Evolutionary conservation across 2,888 invertebrate species (phyloP).

Genomic region (Gymnoscelis rufifasciata): DNA sequence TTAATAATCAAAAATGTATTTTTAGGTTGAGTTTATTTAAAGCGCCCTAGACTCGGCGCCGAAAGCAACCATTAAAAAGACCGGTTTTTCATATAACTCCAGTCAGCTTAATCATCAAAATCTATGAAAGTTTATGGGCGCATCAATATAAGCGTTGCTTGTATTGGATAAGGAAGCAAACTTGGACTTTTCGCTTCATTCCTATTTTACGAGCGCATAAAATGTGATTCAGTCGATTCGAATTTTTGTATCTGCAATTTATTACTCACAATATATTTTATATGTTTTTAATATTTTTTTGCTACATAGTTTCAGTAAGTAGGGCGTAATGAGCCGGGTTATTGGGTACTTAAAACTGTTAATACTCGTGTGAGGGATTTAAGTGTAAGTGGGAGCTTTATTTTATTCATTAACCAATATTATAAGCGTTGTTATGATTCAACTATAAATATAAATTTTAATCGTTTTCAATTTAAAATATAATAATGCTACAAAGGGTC

Average conservation of each 20-base stretch:
- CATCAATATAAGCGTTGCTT: conserved; percentile 25
- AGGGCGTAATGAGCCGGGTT: no score
- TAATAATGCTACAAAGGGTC: no score
- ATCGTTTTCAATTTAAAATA: no score
- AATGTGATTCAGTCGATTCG: conserved; percentile 19
- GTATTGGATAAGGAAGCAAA: conserved; percentile 25
- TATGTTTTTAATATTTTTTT: background rate
- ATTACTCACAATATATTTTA: conserved; percentile 1
- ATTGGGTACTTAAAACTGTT: background rate
- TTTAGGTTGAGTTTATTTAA: background rate
- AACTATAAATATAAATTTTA: no score
- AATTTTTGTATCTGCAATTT: conserved; percentile 1
- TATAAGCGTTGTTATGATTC: no score
- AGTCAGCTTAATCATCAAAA: conserved; percentile 45
- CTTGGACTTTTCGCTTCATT: conserved; percentile 24
- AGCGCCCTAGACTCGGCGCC: background rate
- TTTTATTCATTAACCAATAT: no score
- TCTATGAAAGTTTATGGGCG: conserved; percentile 42
- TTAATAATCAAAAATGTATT: no score
- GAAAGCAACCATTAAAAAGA: background rate
- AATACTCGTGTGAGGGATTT: no score
- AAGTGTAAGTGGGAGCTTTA: no score
- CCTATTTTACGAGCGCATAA: conserved; percentile 21
- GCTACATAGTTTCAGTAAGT: no score
- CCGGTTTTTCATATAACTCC: background rate